Evolutionary conservation across 2,113 vertebrate genomes (phyloP).

Genomic region (Dromaius novaehollandiae): DNA sequence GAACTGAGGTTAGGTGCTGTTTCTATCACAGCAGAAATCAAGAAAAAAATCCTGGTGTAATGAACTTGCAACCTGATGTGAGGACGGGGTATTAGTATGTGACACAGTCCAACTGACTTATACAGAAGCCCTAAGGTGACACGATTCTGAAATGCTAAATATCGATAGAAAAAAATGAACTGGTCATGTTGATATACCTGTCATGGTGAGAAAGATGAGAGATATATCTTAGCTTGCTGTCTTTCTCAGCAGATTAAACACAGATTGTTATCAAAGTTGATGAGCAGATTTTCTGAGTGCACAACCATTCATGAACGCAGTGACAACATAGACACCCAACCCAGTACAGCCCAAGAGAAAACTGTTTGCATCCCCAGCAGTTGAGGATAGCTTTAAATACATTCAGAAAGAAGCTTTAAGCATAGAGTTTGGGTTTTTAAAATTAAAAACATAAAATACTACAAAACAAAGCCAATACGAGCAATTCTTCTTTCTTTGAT

Average conservation of each 20-base stretch:
- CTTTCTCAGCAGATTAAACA: not conserved
- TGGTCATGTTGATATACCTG: not conserved
- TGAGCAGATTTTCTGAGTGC: not conserved
- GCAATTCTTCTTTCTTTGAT: not conserved
- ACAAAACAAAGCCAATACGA: not conserved
- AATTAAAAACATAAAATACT: slow-evolving; percentile 20
- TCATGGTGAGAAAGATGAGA: not conserved
- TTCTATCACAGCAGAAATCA: not conserved
- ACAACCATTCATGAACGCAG: not conserved
- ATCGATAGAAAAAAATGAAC: not conserved
- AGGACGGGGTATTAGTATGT: not conserved
- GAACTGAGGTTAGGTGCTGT: not conserved
- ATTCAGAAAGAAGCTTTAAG: not conserved
- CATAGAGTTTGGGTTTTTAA: not conserved
- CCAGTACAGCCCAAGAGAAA: not conserved
- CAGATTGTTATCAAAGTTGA: not conserved
- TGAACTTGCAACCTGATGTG: not conserved
- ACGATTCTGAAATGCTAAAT: not conserved
- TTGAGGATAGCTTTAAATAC: not conserved
- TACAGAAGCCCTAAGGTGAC: not conserved
- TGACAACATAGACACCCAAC: not conserved
- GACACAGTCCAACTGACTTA: not conserved
- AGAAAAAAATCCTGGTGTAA: not conserved
- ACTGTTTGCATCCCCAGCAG: not conserved
- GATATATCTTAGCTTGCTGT: not conserved